A percentile compares a stretch with the other conserved stretches of the same genome.
Evolutionary conservation across 2,797 vertebrate genomes (phyloP).

Genomic region (Pagetopsis macropterus): DNA sequence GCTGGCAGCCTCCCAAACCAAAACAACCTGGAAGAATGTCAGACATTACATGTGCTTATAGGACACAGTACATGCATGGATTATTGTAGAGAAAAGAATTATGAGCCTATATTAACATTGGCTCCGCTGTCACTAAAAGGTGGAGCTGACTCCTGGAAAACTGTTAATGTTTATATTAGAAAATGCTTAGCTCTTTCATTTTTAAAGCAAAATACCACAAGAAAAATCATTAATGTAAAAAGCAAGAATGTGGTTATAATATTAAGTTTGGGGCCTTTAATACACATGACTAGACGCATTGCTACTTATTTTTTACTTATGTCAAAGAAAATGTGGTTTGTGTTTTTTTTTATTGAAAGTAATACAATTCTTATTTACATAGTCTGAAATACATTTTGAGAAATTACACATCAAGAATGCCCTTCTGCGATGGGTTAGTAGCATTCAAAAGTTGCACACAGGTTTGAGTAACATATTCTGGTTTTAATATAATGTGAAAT

Average conservation of each 20-base stretch:
- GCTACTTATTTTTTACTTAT: slow-evolving; percentile 26
- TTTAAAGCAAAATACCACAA: slow-evolving; percentile 32
- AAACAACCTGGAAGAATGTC: slow-evolving; percentile 87
- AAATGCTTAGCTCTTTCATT: slow-evolving; percentile 39
- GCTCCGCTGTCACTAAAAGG: slow-evolving; percentile 49
- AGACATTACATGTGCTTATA: slow-evolving; percentile 79
- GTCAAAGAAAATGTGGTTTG: slow-evolving; percentile 27
- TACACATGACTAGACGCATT: slow-evolving; percentile 1
- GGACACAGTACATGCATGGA: slow-evolving; percentile 77
- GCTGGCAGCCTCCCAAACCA: slow-evolving; percentile 84
- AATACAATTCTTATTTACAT: slow-evolving; percentile 34
- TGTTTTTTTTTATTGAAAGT: slow-evolving; percentile 24
- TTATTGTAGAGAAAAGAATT: slow-evolving; percentile 67
- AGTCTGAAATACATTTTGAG: slow-evolving; percentile 49
- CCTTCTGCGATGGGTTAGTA: slow-evolving; percentile 36
- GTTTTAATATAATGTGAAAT: not conserved
- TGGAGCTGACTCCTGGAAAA: slow-evolving; percentile 34
- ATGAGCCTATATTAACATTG: slow-evolving; percentile 46
- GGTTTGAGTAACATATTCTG: slow-evolving; percentile 1
- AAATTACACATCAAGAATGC: slow-evolving; percentile 26
- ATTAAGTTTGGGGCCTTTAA: slow-evolving; percentile 12
- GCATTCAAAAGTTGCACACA: slow-evolving; percentile 24
- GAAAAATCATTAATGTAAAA: slow-evolving; percentile 7
- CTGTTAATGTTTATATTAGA: slow-evolving; percentile 29
- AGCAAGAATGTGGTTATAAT: slow-evolving; percentile 3